Evolutionary conservation across 2,888 invertebrate genomes (phyloP).

Genomic region (Hemistola chrysoprasaria): DNA sequence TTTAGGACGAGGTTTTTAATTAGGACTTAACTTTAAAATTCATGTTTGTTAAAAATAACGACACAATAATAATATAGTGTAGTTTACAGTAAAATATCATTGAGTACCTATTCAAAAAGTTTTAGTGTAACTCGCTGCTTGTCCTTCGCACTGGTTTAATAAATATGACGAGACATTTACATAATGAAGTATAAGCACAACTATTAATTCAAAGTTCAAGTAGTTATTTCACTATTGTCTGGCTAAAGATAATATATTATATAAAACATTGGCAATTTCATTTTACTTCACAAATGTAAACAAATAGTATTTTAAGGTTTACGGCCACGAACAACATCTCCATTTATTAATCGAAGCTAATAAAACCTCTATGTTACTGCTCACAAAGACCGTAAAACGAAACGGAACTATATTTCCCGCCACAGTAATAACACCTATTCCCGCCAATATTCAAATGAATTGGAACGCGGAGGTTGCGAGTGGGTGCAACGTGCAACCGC

Average conservation of each 20-base stretch:
- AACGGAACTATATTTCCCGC: constrained; percentile 48
- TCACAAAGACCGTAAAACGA: constrained; percentile 48
- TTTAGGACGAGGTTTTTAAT: too few species aligned
- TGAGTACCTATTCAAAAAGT: too few species aligned
- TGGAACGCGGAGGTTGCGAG: constrained; percentile 39
- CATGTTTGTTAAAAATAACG: too few species aligned
- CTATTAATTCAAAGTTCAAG: too few species aligned
- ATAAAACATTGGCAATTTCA: constrained; percentile 8
- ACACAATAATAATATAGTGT: too few species aligned
- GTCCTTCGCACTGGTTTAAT: too few species aligned
- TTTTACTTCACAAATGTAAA: constrained; percentile 31
- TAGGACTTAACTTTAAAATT: too few species aligned
- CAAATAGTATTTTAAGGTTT: constrained; percentile 34
- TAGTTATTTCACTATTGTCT: too few species aligned
- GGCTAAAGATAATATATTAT: neutral
- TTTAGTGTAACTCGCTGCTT: too few species aligned
- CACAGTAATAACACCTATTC: constrained; percentile 38
- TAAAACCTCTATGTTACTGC: constrained; percentile 44
- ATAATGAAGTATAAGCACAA: too few species aligned
- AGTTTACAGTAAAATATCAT: too few species aligned
- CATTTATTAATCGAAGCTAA: constrained; percentile 41
- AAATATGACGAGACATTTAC: too few species aligned
- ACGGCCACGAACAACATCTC: constrained; percentile 44
- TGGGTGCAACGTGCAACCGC: constrained; percentile 40
- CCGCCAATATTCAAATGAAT: constrained; percentile 40